A percentile compares a stretch with the other conserved stretches of the same genome.
Conservation (phyloP, 2,888 invertebrate species). For the Zygogramma bicolorata region DNA sequence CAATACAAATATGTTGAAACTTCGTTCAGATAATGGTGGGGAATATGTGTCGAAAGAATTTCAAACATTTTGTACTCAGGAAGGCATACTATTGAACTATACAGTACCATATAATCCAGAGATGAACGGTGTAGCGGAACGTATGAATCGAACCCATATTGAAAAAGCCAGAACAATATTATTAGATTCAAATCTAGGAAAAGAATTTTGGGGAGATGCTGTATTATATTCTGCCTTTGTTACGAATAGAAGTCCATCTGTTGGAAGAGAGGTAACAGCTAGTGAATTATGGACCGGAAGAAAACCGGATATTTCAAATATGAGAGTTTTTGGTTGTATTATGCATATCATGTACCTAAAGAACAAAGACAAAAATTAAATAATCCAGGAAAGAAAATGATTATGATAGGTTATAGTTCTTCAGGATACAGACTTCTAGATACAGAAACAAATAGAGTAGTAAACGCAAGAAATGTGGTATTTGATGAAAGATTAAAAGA, state of each 20-base stretch:
- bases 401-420: too few relatives aligned
- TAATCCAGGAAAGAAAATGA: too few relatives aligned
- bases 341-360: too few relatives aligned
- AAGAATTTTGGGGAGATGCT: conserved; percentile 26
- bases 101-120: conserved; percentile 19
- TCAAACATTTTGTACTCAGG: not conserved
- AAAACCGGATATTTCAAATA: conserved; percentile 20
- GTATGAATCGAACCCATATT: conserved; percentile 18
- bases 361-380: too few relatives aligned
- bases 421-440: too few relatives aligned
- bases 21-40: conserved; percentile 30
- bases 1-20: conserved; percentile 15
- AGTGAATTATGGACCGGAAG: too few relatives aligned
- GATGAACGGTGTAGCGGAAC: conserved; percentile 20
- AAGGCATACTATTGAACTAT: conserved; percentile 12
- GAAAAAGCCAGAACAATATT: conserved; percentile 19
- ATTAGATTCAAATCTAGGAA: conserved; percentile 22
- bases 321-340: too few relatives aligned
- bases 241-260: conserved; percentile 18
- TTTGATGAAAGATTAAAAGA: too few relatives aligned
- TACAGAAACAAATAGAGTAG: too few relatives aligned
- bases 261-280: conserved; percentile 3
- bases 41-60: conserved; percentile 16
- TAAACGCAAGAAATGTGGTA: too few relatives aligned
- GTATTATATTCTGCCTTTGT: conserved; percentile 5